A percentile compares a stretch with the other conserved stretches of the same genome.
phyloP scores from a whole-genome alignment of 2,888 invertebrate species.

The Sclerodermus sp. region DNA sequence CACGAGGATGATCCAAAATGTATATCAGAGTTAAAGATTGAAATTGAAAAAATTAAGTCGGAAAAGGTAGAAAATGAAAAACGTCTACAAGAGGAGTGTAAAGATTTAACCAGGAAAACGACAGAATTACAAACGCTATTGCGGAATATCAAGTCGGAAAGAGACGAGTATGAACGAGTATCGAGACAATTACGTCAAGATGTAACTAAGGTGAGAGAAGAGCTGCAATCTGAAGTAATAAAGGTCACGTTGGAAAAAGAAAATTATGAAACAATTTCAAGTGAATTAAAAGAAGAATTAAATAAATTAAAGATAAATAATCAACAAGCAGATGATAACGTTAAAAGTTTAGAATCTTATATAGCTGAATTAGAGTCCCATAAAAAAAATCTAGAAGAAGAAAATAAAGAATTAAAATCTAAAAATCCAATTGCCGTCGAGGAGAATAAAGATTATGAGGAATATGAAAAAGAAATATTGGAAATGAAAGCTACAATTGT shows the following conservation, averaged over 20 bases:
- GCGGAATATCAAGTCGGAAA: constrained; percentile 1
- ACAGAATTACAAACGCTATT: constrained; percentile 11
- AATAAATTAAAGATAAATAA: constrained; percentile 7
- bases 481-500: constrained; percentile 20
- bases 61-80: not conserved
- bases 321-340: constrained; percentile 5
- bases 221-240: not conserved
- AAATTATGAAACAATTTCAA: not conserved
- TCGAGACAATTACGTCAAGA: not conserved
- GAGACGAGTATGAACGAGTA: not conserved
- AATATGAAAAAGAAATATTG: constrained; percentile 22
- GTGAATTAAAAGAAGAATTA: not conserved
- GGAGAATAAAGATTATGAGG: constrained; percentile 3
- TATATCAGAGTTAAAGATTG: constrained; percentile 2
- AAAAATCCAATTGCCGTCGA: too few relatives aligned
- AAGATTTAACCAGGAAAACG: not conserved
- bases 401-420: too few relatives aligned
- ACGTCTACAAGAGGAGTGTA: constrained; percentile 3
- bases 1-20: not conserved
- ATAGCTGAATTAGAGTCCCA: constrained; percentile 56
- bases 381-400: not conserved
- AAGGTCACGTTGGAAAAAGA: not conserved
- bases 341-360: not conserved
- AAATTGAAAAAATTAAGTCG: not conserved
- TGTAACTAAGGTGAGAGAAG: not conserved